These are phyloP conservation scores for Sebastes nivosus DNA, from an alignment of 2,797 vertebrate species.

Conservation along the genomic window DNA sequence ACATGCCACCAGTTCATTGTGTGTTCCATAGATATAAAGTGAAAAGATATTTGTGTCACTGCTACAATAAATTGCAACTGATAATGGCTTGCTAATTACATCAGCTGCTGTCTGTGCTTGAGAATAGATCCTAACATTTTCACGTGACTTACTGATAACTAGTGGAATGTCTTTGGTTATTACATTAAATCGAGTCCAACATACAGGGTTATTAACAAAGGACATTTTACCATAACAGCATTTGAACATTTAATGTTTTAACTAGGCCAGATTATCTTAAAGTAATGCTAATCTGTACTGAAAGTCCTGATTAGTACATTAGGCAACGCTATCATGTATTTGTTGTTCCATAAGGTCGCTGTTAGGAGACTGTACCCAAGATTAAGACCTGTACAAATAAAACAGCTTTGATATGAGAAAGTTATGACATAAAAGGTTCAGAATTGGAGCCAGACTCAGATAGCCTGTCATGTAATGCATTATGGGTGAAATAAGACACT, in stretches of 20 bases:
- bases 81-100: not conserved
- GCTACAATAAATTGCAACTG: not conserved
- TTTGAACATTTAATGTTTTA: not conserved
- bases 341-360: not conserved
- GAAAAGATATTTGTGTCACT: not conserved
- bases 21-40: not conserved
- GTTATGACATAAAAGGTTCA: not conserved
- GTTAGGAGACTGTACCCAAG: not conserved
- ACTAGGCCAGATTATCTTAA: not conserved
- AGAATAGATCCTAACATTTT: not conserved
- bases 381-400: conserved; percentile 4
- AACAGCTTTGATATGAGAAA: not conserved
- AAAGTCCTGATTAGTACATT: not conserved
- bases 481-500: no score
- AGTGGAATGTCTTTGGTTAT: conserved; percentile 1
- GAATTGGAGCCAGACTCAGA: not conserved
- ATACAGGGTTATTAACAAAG: not conserved
- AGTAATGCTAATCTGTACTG: not conserved
- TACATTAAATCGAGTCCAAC: not conserved
- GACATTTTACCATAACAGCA: not conserved
- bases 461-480: no score
- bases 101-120: not conserved
- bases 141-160: conserved; percentile 5
- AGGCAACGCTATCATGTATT: not conserved
- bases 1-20: not conserved